These are phyloP conservation scores for Platichthys stellatus DNA, from an alignment of 2,113 vertebrate genomes.

Conservation along the genomic window DNA sequence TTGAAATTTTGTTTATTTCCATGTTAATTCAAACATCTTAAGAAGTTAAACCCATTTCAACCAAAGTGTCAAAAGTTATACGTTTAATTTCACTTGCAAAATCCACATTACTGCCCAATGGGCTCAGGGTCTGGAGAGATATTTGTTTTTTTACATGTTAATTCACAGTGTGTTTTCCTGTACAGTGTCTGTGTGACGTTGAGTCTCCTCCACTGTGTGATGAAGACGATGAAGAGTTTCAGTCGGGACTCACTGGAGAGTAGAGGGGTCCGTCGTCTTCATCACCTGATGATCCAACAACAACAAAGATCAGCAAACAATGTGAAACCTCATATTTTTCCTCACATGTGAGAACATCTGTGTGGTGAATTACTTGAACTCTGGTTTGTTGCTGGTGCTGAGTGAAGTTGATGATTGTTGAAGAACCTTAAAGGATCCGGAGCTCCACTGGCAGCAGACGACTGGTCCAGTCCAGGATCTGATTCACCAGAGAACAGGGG, in stretches of 20 bases:
- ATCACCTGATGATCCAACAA: conserved; percentile 17
- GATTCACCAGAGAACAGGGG: not conserved
- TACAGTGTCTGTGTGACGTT: too few relatives aligned
- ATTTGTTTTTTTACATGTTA: too few relatives aligned
- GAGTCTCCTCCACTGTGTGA: too few relatives aligned
- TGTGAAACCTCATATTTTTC: too few relatives aligned
- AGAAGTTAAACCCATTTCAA: too few relatives aligned
- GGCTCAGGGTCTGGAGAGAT: too few relatives aligned
- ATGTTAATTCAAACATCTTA: too few relatives aligned
- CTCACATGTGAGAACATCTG: rapidly evolving
- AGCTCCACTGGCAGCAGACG: rapidly evolving
- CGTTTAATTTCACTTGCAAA: too few relatives aligned
- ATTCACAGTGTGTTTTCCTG: too few relatives aligned
- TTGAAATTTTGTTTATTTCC: too few relatives aligned
- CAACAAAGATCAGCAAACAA: not conserved
- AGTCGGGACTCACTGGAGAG: conserved; percentile 61
- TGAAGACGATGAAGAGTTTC: not conserved
- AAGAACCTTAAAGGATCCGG: not conserved
- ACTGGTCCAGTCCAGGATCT: conserved; percentile 12
- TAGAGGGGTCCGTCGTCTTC: conserved; percentile 41
- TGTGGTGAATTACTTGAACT: conserved; percentile 30
- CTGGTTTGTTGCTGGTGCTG: not conserved
- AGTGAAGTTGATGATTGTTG: not conserved
- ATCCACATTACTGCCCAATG: too few relatives aligned
- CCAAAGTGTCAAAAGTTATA: too few relatives aligned